Conservation (phyloP, 2,888 invertebrate species). For the Meteorus colon region DNA sequence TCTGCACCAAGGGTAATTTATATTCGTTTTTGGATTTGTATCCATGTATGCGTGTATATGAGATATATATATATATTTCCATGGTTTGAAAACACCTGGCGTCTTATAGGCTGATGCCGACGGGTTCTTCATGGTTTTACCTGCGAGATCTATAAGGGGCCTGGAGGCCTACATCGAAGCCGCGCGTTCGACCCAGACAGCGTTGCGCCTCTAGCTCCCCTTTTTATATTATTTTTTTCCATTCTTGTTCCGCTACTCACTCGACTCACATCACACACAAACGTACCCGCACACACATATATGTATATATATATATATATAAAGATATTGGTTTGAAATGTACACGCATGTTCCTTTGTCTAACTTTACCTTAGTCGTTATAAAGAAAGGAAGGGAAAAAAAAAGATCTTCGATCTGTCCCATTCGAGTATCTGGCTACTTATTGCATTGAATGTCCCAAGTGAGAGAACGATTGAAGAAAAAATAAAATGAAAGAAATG, state of each 20-base stretch:
- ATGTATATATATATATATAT: too few relatives aligned
- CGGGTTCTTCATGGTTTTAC: conserved; percentile 31
- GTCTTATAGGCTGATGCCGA: conserved; percentile 12
- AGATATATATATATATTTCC: neutral
- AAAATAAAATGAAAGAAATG: neutral
- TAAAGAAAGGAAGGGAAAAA: neutral
- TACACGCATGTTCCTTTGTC: conserved; percentile 6
- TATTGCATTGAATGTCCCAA: neutral
- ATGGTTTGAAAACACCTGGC: conserved; percentile 30
- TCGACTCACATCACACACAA: neutral
- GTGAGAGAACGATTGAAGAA: neutral
- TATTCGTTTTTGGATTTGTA: conserved; percentile 60
- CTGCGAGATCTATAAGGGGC: conserved; percentile 23
- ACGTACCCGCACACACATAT: too few relatives aligned
- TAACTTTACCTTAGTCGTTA: neutral
- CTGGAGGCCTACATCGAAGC: conserved; percentile 2
- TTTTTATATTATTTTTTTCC: conserved; percentile 31
- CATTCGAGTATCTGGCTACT: neutral
- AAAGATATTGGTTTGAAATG: neutral
- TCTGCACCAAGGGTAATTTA: conserved; percentile 66
- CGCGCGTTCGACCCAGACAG: conserved; percentile 61
- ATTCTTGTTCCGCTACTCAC: conserved; percentile 29
- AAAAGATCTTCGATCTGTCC: neutral
- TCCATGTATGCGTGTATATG: neutral
- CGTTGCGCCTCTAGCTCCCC: conserved; percentile 63